phyloP scores from a whole-genome alignment of 2,888 invertebrate species.

The Hydraecia micacea region DNA sequence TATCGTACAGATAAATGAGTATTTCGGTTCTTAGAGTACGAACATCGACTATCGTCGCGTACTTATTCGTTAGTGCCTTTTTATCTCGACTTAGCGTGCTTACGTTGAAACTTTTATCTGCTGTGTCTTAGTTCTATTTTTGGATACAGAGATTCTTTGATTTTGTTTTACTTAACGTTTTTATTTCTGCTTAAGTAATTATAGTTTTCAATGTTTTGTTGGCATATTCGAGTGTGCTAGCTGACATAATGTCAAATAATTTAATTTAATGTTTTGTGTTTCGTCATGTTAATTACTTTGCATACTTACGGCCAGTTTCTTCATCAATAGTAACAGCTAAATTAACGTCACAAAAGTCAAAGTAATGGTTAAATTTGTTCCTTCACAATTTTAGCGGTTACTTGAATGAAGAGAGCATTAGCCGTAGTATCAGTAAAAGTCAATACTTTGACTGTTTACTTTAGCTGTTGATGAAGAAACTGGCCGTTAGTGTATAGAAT shows the following conservation, averaged over 20 bases:
- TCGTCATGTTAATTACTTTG: not conserved
- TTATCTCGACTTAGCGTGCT: slow-evolving; percentile 46
- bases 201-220: not conserved
- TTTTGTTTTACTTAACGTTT: not conserved
- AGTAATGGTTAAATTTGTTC: too few species aligned
- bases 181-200: not conserved
- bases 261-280: not conserved
- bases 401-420: too few species aligned
- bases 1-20: slow-evolving; percentile 43
- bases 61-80: slow-evolving; percentile 53
- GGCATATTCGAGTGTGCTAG: not conserved
- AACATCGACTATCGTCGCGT: slow-evolving; percentile 42
- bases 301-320: too few species aligned
- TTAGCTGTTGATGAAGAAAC: too few species aligned
- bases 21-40: slow-evolving; percentile 44
- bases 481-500: not conserved
- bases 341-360: too few species aligned
- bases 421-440: too few species aligned
- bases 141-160: not conserved
- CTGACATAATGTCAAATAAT: not conserved
- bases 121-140: slow-evolving; percentile 6
- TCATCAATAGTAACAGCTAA: too few species aligned
- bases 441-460: too few species aligned
- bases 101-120: slow-evolving; percentile 24
- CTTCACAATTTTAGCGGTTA: too few species aligned